phyloP scores from a whole-genome alignment of 2,113 vertebrate genomes.

The Forbesichthys papilliferus region DNA sequence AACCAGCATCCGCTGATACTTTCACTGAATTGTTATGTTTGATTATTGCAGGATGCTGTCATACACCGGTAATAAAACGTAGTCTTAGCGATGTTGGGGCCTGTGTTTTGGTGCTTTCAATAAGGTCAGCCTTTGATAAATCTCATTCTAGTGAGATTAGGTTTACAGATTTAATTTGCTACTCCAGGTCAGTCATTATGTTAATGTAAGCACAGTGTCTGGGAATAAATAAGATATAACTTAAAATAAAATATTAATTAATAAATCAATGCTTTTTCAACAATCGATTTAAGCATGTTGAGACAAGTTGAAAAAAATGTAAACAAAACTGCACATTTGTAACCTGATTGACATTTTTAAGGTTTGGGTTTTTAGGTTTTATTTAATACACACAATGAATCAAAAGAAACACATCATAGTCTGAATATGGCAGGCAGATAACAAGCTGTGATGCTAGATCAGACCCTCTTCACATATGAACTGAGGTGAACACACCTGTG shows the following conservation, averaged over 20 bases:
- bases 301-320: not conserved
- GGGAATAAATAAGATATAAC: too few relatives aligned
- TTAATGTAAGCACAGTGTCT: not conserved
- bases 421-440: too few relatives aligned
- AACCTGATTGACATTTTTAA: not conserved
- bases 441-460: too few relatives aligned
- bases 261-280: too few relatives aligned
- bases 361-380: too few relatives aligned
- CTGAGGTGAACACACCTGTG: too few relatives aligned
- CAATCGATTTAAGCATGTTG: not conserved
- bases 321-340: not conserved
- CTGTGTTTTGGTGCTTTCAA: not conserved
- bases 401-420: not conserved
- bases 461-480: too few relatives aligned
- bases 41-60: not conserved
- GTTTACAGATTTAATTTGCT: not conserved
- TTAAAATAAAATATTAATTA: not conserved
- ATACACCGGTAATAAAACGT: not conserved
- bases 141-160: not conserved
- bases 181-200: not conserved
- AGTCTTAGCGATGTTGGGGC: not conserved
- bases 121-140: not conserved
- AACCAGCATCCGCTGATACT: not conserved
- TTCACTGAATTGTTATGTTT: not conserved
- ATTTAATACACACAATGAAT: too few relatives aligned